phyloP scores from a whole-genome alignment of 2,888 invertebrate genomes.

The Lasioglossum villosulum region DNA sequence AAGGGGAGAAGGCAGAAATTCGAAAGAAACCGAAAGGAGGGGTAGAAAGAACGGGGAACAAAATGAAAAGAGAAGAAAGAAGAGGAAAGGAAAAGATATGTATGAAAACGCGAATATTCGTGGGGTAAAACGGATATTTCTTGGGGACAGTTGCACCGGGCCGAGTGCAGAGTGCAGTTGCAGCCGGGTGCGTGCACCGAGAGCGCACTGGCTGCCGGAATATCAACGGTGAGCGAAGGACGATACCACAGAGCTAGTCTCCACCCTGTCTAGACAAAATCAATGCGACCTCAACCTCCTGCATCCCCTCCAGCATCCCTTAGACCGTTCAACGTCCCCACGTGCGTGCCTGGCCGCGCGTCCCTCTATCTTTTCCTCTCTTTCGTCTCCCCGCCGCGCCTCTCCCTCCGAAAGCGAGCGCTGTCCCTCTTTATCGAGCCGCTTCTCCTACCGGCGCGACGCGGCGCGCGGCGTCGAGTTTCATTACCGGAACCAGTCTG shows the following conservation, averaged over 20 bases:
- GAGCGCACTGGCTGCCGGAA: constrained; percentile 57
- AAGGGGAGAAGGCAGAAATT: neutral
- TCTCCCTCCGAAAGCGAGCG: neutral
- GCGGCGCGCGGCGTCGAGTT: constrained; percentile 47
- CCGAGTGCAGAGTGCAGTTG: constrained; percentile 3
- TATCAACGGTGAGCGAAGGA: constrained; percentile 73
- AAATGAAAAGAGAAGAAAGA: neutral
- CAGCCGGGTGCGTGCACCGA: constrained; percentile 45
- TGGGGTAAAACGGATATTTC: neutral
- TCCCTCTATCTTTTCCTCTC: constrained; percentile 27
- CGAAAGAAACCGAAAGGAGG: neutral
- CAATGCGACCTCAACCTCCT: constrained; percentile 82
- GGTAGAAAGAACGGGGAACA: neutral
- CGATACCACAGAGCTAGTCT: constrained; percentile 77
- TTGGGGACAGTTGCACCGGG: neutral
- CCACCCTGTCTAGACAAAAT: constrained; percentile 84
- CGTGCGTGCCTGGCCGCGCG: constrained; percentile 55
- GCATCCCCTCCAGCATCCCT: constrained; percentile 68
- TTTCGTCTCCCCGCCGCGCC: neutral
- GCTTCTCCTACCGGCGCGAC: constrained; percentile 42
- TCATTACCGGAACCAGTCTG: constrained; percentile 66
- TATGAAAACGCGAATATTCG: neutral
- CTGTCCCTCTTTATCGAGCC: constrained; percentile 34
- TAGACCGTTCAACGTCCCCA: constrained; percentile 68
- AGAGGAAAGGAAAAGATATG: neutral